Conservation (phyloP, 2,113 vertebrate genomes). For the Cebidichthys violaceus region DNA sequence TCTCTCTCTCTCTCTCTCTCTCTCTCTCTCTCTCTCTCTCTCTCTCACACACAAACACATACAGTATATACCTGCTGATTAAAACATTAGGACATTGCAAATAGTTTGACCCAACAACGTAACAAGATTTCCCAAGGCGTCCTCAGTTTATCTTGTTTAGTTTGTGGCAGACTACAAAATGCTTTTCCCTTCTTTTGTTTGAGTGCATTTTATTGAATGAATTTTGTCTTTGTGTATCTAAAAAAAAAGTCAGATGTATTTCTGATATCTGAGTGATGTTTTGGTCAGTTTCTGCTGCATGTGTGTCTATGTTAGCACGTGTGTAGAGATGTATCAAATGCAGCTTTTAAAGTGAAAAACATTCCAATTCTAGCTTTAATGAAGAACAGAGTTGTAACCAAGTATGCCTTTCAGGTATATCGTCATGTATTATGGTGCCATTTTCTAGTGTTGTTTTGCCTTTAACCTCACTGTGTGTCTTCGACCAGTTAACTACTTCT, state of each 20-base stretch:
- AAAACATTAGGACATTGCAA: conserved; percentile 38
- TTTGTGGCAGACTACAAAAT: not conserved
- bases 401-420: not conserved
- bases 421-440: not conserved
- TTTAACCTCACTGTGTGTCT: not conserved
- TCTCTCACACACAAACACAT: not conserved
- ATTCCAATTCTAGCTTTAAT: conserved; percentile 32
- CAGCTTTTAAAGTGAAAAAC: conserved; percentile 24
- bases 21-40: conserved; percentile 1
- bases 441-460: not conserved
- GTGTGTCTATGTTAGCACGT: not conserved
- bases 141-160: conserved; percentile 12
- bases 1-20: conserved; percentile 30
- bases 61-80: conserved; percentile 32
- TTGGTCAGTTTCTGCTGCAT: not conserved
- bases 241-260: not conserved
- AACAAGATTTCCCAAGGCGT: not conserved
- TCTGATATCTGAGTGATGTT: not conserved
- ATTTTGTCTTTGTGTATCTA: conserved; percentile 9
- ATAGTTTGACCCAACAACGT: conserved; percentile 11
- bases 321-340: not conserved
- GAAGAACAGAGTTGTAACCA: not conserved
- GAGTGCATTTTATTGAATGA: not conserved
- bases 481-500: not conserved
- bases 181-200: not conserved